Evolutionary conservation across 2,113 vertebrate genomes (phyloP).

Genomic region (Pangasianodon gigas): DNA sequence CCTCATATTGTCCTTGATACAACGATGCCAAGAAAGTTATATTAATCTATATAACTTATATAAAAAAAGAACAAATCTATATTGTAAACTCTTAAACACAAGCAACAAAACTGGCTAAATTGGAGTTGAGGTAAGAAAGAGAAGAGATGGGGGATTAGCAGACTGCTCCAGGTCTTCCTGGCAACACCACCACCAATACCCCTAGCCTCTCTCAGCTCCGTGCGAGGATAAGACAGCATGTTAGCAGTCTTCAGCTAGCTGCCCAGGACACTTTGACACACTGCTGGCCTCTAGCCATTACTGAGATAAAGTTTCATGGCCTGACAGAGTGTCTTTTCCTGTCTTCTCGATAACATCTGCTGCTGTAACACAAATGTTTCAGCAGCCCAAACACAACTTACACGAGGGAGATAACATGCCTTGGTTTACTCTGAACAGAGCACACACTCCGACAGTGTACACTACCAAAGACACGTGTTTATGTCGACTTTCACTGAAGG

Average conservation of each 20-base stretch:
- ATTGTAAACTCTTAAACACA: neutral
- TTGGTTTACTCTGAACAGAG: neutral
- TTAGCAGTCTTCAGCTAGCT: neutral
- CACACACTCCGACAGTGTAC: neutral
- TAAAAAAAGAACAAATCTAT: too few relatives aligned
- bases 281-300: conserved; percentile 10
- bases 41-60: neutral
- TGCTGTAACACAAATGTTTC: conserved; percentile 1
- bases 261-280: neutral
- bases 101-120: neutral
- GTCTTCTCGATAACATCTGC: neutral
- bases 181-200: neutral
- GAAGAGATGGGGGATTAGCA: neutral
- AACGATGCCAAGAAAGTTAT: neutral
- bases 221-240: neutral
- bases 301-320: conserved; percentile 1
- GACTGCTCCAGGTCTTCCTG: neutral
- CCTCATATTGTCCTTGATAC: neutral
- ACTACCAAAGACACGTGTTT: neutral
- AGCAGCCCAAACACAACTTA: neutral
- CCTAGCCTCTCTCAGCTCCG: neutral
- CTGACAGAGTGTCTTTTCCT: neutral
- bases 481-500: neutral
- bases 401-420: neutral
- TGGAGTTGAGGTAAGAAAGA: neutral